phyloP scores from a whole-genome alignment of 2,888 invertebrate species.

The Hirtodrosophila trivittata region DNA sequence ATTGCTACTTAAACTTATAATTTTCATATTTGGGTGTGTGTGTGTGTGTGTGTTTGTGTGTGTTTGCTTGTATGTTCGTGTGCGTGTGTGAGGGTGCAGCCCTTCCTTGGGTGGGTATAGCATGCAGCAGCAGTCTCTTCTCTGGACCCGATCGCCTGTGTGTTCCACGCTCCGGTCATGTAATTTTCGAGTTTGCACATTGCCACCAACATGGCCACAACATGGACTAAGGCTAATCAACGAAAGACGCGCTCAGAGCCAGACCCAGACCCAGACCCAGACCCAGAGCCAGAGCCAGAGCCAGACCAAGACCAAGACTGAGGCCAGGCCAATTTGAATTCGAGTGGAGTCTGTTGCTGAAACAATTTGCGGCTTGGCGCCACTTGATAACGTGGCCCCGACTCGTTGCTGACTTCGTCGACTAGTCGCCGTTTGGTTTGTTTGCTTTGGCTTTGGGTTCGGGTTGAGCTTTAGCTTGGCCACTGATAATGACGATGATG shows the following conservation, averaged over 20 bases:
- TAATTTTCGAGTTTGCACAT: constrained; percentile 81
- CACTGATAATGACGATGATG: constrained; percentile 77
- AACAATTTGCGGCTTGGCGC: constrained; percentile 80
- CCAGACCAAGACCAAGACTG: not conserved
- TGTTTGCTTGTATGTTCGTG: constrained; percentile 21
- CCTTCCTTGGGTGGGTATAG: constrained; percentile 61
- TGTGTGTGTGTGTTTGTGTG: constrained; percentile 16
- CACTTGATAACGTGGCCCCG: constrained; percentile 77
- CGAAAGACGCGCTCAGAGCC: constrained; percentile 7
- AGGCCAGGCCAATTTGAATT: constrained; percentile 78
- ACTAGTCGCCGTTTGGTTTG: constrained; percentile 51
- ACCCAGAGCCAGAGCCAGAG: not conserved
- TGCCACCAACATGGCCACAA: constrained; percentile 77
- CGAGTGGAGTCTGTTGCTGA: constrained; percentile 51
- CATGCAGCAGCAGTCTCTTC: not conserved
- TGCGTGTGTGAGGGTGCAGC: constrained; percentile 53
- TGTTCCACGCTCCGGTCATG: constrained; percentile 50
- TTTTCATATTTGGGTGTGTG: constrained; percentile 82
- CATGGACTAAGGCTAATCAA: constrained; percentile 66
- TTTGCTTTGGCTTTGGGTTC: constrained; percentile 31
- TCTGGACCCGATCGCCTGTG: constrained; percentile 30
- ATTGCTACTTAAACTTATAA: constrained; percentile 84
- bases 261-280: constrained; percentile 1
- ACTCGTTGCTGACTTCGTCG: constrained; percentile 21
- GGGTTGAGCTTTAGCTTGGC: not conserved